These are phyloP conservation scores for Ascaphus truei DNA, from an alignment of 2,113 vertebrate species.

Conservation along the genomic window DNA sequence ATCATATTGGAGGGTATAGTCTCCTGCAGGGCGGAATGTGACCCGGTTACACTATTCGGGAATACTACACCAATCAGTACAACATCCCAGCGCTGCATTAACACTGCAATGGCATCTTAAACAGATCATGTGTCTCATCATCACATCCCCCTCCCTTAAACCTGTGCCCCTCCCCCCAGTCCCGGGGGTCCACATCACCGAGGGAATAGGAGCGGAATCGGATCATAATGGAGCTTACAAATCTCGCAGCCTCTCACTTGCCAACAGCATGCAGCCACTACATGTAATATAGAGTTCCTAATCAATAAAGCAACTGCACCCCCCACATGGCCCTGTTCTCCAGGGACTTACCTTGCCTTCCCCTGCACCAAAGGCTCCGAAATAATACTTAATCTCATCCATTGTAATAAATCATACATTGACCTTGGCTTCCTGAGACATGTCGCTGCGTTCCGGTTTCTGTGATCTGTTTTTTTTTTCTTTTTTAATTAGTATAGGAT, in stretches of 20 bases:
- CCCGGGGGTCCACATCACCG: neutral
- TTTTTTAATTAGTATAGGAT: conserved; percentile 19
- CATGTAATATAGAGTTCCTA: too few relatives aligned
- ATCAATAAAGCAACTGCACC: too few relatives aligned
- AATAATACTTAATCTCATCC: neutral
- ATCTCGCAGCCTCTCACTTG: neutral
- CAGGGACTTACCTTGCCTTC: neutral
- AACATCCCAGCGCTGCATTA: neutral
- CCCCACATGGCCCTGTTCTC: neutral
- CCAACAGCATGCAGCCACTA: neutral
- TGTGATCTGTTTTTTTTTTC: conserved; percentile 9
- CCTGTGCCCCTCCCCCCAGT: neutral
- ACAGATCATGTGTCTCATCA: neutral
- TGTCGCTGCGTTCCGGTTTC: neutral
- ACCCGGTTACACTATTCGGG: neutral
- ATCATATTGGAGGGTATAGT: neutral
- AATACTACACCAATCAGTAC: neutral
- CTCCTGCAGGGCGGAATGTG: neutral
- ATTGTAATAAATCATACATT: conserved; percentile 19
- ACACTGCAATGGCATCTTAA: neutral
- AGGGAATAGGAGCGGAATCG: neutral
- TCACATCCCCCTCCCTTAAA: neutral
- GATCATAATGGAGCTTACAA: neutral
- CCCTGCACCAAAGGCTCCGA: neutral
- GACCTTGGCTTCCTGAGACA: conserved; percentile 7